phyloP scores from a whole-genome alignment of 1,140 invertebrate species.

The Myzus persicae region DNA sequence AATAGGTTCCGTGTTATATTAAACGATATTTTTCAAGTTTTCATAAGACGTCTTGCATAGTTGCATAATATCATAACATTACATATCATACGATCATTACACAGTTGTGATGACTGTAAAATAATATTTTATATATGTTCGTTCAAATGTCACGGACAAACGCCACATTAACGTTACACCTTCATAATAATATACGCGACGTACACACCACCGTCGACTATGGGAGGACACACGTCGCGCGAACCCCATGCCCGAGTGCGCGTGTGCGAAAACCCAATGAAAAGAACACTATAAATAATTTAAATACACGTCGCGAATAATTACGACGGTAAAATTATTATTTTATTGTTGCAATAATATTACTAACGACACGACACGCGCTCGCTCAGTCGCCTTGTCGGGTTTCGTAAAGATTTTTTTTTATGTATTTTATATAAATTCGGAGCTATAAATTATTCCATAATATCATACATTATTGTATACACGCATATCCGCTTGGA shows the following conservation, averaged over 20 bases:
- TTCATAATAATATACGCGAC: background rate
- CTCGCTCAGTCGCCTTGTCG: background rate
- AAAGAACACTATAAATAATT: conserved; percentile 1
- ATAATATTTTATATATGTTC: background rate
- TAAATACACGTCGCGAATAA: background rate
- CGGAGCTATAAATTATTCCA: too few relatives aligned
- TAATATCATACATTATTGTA: too few relatives aligned
- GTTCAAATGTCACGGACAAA: background rate
- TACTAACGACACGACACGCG: background rate
- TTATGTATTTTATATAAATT: too few relatives aligned
- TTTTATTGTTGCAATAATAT: background rate
- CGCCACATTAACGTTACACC: background rate
- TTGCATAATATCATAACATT: background rate
- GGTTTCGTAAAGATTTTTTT: background rate
- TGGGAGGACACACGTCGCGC: background rate
- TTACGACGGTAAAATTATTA: background rate
- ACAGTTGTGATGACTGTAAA: background rate
- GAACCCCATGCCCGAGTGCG: background rate
- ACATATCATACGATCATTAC: background rate
- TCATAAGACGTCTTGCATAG: background rate
- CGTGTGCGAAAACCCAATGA: background rate
- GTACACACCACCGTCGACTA: background rate
- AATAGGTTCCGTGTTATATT: background rate
- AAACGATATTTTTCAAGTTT: background rate
- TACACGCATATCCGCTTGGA: background rate